A percentile compares a stretch with the other conserved stretches of the same genome.
Conservation (phyloP, 2,113 vertebrate species). For the Tapirus terrestris region DNA sequence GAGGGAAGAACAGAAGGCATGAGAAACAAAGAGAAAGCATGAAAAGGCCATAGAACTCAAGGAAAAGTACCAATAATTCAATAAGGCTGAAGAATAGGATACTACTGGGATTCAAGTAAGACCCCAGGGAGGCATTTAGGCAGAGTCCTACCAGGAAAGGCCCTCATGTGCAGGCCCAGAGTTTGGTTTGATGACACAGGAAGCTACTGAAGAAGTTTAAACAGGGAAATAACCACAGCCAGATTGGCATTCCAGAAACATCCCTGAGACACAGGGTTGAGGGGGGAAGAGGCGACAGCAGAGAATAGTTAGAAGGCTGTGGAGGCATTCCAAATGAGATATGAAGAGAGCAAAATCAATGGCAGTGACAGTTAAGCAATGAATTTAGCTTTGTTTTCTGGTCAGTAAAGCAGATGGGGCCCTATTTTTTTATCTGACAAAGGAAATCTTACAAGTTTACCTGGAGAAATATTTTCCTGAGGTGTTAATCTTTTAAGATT, state of each 20-base stretch:
- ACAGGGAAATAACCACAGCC: background rate
- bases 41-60: background rate
- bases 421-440: background rate
- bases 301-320: background rate
- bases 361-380: background rate
- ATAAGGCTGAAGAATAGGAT: background rate
- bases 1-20: background rate
- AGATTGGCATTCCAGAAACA: background rate
- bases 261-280: background rate
- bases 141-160: background rate
- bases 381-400: background rate
- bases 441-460: slow-evolving; percentile 3
- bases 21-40: background rate
- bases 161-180: background rate
- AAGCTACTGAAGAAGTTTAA: slow-evolving; percentile 28
- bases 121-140: background rate
- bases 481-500: background rate
- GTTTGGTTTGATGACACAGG: background rate
- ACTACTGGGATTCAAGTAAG: background rate
- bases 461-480: background rate
- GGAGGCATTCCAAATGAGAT: background rate
- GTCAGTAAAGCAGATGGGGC: slow-evolving; percentile 22
- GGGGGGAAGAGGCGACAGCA: background rate
- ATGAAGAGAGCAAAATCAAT: background rate
- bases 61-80: background rate